Percentiles rank a stretch among this genome's conserved stretches.
Conservation (phyloP, 64 coral and sea anemone genomes). For the Platygyra sinensis region DNA sequence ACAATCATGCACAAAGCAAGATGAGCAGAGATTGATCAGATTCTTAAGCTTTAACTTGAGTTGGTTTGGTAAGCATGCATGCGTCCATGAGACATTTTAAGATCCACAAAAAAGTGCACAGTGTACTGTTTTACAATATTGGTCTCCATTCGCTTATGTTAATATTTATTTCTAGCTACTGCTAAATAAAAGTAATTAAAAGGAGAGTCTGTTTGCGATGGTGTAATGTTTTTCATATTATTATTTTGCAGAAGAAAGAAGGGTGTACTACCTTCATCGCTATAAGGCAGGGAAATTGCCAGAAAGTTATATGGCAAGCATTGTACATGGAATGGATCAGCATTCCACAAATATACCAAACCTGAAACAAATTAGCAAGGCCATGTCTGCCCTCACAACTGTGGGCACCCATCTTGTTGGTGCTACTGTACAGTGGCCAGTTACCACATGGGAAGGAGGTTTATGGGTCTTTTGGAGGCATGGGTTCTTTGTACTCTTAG, state of each 20-base stretch:
- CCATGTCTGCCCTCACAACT: no score
- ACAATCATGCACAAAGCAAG: neutral
- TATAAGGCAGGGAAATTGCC: slow-evolving; percentile 52
- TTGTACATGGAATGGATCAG: slow-evolving; percentile 62
- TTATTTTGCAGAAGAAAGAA: slow-evolving; percentile 9
- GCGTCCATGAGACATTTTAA: no score
- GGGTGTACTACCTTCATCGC: slow-evolving; percentile 36
- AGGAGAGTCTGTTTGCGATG: no score
- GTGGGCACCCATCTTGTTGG: no score
- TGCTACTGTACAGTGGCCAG: slow-evolving; percentile 50
- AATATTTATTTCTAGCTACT: no score
- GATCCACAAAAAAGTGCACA: no score
- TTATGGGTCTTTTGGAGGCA: no score
- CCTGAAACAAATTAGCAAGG: slow-evolving; percentile 15
- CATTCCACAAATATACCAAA: slow-evolving; percentile 48
- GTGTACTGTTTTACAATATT: no score
- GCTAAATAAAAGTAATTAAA: no score
- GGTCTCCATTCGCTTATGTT: no score
- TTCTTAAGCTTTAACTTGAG: slow-evolving; percentile 19
- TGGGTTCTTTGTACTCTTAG: no score
- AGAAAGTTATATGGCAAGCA: slow-evolving; percentile 9
- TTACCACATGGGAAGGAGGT: slow-evolving; percentile 43
- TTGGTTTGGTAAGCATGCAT: neutral
- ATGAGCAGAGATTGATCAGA: slow-evolving; percentile 9
- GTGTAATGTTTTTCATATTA: no score